These are phyloP conservation scores for Amphipoea lucens DNA, from an alignment of 2,888 invertebrate species.

Conservation along the genomic window DNA sequence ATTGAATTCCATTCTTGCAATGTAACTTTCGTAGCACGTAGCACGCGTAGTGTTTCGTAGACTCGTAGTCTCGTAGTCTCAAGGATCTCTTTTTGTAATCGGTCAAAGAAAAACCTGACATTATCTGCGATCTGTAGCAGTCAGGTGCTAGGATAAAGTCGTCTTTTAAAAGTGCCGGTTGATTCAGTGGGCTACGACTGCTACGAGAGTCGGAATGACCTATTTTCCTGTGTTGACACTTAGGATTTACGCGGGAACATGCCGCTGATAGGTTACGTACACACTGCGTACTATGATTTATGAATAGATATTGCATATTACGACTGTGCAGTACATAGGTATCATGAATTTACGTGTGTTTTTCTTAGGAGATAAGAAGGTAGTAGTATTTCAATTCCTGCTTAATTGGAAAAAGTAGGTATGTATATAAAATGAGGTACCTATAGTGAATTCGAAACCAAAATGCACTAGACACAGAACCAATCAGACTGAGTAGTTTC, in stretches of 20 bases:
- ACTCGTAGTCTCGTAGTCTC: conserved; percentile 30
- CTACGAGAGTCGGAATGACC: conserved; percentile 36
- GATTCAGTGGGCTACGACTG: conserved; percentile 22
- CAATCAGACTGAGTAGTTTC: background rate
- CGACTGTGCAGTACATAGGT: background rate
- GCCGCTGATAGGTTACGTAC: conserved; percentile 31
- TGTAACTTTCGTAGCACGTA: conserved; percentile 35
- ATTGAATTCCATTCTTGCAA: background rate
- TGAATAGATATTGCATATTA: conserved; percentile 26
- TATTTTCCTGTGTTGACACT: conserved; percentile 51
- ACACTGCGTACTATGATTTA: conserved; percentile 8
- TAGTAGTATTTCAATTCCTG: background rate
- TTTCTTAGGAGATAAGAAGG: background rate
- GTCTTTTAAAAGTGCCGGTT: conserved; percentile 32
- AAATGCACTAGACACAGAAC: conserved; percentile 1
- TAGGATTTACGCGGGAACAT: conserved; percentile 39
- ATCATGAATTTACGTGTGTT: background rate
- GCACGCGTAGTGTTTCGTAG: conserved; percentile 49
- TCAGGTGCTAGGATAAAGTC: conserved; percentile 44
- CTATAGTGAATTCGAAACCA: background rate
- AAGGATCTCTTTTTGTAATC: conserved; percentile 30
- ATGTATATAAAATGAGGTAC: background rate
- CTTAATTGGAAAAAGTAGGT: background rate
- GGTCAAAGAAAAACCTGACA: conserved; percentile 28
- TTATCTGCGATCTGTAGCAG: conserved; percentile 38